These are phyloP conservation scores for Nothobranchius kuhntae DNA, from an alignment of 2,113 vertebrate genomes.

Conservation along the genomic window DNA sequence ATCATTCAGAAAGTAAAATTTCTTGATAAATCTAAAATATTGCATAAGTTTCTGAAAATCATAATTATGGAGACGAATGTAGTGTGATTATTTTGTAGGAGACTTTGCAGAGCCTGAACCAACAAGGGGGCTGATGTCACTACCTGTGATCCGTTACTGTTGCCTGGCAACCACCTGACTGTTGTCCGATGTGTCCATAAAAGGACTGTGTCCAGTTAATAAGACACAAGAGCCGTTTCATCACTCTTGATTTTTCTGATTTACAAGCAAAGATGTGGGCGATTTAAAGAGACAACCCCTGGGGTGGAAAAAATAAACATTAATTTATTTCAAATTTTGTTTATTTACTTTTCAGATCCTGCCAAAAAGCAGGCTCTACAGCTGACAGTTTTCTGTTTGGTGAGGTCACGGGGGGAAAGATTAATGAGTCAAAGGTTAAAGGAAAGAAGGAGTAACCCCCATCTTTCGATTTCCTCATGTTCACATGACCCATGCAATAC, in stretches of 20 bases:
- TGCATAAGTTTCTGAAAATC: too few relatives aligned
- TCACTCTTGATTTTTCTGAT: slow-evolving; percentile 23
- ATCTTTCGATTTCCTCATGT: slow-evolving; percentile 36
- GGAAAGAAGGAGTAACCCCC: slow-evolving; percentile 40
- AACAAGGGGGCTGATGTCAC: slow-evolving; percentile 20
- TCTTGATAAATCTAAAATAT: too few relatives aligned
- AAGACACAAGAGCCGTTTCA: slow-evolving; percentile 20
- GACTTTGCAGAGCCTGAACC: slow-evolving; percentile 3
- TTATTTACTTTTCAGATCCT: neutral
- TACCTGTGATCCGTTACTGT: slow-evolving; percentile 5
- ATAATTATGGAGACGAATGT: too few relatives aligned
- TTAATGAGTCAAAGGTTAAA: slow-evolving; percentile 51
- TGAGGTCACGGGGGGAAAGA: slow-evolving; percentile 24
- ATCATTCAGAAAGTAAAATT: too few relatives aligned
- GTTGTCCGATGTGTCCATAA: slow-evolving; percentile 26
- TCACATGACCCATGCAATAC: slow-evolving; percentile 62
- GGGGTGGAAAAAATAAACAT: neutral
- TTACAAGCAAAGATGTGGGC: neutral
- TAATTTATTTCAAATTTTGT: neutral
- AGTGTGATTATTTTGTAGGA: too few relatives aligned
- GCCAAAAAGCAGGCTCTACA: neutral
- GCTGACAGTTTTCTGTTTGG: slow-evolving; percentile 11
- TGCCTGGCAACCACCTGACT: slow-evolving; percentile 44
- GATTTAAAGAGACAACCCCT: slow-evolving; percentile 5
- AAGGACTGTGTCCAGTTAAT: slow-evolving; percentile 20